Base-by-base conservation (phyloP, 2,797 vertebrate genomes). In the Brotula barbata region DNA sequence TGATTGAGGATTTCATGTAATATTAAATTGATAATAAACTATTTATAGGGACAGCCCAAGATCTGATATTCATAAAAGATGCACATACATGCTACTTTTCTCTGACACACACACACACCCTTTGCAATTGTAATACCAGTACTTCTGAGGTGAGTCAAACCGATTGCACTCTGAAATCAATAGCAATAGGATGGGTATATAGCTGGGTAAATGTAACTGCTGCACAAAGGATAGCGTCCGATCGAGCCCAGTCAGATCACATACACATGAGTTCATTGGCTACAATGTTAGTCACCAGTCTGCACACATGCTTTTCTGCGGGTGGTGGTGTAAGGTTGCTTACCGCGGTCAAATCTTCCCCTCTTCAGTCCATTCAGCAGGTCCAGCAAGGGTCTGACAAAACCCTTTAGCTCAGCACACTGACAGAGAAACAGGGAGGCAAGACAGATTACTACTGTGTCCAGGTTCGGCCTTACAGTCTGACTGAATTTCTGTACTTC, bases 321-420 rank as follows among this genome's bases (percentile, higher is more conserved):
- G 51, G 44, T 20, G 3, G 36, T 47, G 64, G 67, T 20, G 36
- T 28, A 41, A 55, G 62, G 68, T 56, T 58, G 76, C 87, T 82
- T 81, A 97, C 96, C 95, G 68, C 88, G 92, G 55, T 97, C 93
- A 3, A 95, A 97, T 42, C 95, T 87, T 14, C 96, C 96, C 60
- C 77, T 92, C 85, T 94, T 95, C 68, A 98, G 90, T 49, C 95
- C 92, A 40, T 92, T 92, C 70, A 97, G 91, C 73, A 97, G 90
- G 75, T 94, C 92, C 3, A 92, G 87, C 68, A 98, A 85, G 0
- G 96, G 95, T 15, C 79, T 87, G 63, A 98, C 88, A 42, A 95
- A 98, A 34, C 93, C 94, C 55, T 91, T 93, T 6, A 98, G 94
- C 84, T 97, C 96, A 83, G 75, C 86, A 86, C 96, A 98, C 96